Base-by-base conservation (phyloP, 1,140 invertebrate genomes). In the Protaetia brevitarsis region DNA sequence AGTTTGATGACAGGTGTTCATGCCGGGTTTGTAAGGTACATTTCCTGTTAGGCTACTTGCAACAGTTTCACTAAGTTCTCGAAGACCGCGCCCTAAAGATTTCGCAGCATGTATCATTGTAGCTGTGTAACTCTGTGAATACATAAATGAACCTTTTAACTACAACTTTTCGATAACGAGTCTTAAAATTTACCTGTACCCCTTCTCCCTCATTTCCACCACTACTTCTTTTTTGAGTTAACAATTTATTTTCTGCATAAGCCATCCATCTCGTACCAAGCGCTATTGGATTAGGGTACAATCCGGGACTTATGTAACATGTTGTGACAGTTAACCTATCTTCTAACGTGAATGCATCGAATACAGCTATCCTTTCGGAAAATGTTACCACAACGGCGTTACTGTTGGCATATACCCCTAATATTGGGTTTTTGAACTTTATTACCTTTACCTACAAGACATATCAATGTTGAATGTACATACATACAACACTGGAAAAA, bases 51-150 rank as follows among this genome's bases (percentile, higher is more conserved):
- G 81, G 74, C 93, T 95, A 66, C 89, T 93, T 0, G 94, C 94
- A 11, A 98, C 92, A 27, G 91, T 94, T 78, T 97, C 96, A n/a
- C 95, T 92, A 65, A 99, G 83, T 58, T 95, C 94, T 2, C 90
- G 85, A 11, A 94, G 76, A 5, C 92, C 92, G 77, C 92, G 92
- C 26, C 91, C 91, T 6, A 95, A 79, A 13, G 89, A 95, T 81
- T 98, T 98, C 19, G 96, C 96, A 19, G 95, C 95, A 80, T 96
- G 95, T 11, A 98, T 85, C 51, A 98, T 92, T 0, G 94, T 96
- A 0, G 96, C 95, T 59, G 95, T 96, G 75, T 98, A 98, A 71
- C 95, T 97, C 73, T 93, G 89, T 7, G n/a, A 91, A 73, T 37
- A 56, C 13, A n/a, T 34, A 16, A 3, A 34, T 16, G 13, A 16